Evolutionary conservation across 2,113 vertebrate genomes (phyloP).

Genomic region (Ctenodactylus gundi): DNA sequence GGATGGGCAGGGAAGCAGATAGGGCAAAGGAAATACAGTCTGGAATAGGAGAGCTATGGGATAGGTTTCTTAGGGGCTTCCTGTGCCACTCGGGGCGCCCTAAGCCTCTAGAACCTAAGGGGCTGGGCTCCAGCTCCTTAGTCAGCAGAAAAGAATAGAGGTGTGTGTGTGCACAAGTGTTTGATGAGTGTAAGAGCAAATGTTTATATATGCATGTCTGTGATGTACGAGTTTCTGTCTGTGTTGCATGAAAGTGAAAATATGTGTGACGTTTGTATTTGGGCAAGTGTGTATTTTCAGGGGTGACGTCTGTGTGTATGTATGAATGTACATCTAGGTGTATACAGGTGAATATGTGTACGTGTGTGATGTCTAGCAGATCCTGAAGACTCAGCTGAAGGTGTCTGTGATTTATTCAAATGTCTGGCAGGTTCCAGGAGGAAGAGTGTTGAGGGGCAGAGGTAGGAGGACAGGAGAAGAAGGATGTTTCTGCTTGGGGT

Average conservation of each 20-base stretch:
- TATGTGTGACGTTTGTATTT: not conserved
- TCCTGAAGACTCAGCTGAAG: not conserved
- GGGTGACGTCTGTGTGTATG: not conserved
- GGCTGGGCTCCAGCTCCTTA: not conserved
- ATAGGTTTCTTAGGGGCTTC: not conserved
- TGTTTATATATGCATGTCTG: not conserved
- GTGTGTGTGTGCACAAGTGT: not conserved
- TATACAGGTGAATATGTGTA: not conserved
- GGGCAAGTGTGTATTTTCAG: not conserved
- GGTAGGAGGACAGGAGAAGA: not conserved
- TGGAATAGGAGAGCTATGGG: not conserved
- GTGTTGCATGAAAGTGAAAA: not conserved
- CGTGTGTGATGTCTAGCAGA: not conserved
- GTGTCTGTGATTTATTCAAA: not conserved
- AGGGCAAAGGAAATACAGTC: not conserved
- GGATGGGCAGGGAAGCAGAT: not conserved
- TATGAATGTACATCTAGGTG: not conserved
- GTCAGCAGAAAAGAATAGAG: slow-evolving; percentile 14
- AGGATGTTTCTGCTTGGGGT: not conserved
- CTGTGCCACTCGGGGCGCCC: not conserved
- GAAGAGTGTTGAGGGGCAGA: not conserved
- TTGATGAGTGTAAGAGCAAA: not conserved
- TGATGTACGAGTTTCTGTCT: not conserved
- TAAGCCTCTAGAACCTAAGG: not conserved
- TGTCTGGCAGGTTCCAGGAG: not conserved